A percentile compares a stretch with the other conserved stretches of the same genome.
phyloP scores from a whole-genome alignment of 2,888 invertebrate genomes.

The Apodemia duryi region DNA sequence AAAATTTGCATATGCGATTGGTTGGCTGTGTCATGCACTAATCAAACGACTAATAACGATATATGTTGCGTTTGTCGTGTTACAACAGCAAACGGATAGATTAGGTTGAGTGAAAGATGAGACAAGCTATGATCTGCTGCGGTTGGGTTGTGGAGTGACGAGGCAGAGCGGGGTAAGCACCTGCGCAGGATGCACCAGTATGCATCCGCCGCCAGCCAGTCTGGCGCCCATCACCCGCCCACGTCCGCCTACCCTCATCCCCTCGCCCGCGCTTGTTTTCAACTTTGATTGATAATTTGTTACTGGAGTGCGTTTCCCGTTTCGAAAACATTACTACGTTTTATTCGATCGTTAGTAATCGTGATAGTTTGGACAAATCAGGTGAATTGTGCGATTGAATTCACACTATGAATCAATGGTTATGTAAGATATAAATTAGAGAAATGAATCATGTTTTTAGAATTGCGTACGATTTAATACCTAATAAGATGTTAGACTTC shows the following conservation, averaged over 20 bases:
- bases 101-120: background rate
- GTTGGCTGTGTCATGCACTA: background rate
- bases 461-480: no score
- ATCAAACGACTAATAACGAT: background rate
- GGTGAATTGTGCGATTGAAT: no score
- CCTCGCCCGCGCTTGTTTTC: constrained; percentile 63
- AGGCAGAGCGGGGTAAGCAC: constrained; percentile 44
- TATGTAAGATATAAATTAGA: no score
- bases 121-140: background rate
- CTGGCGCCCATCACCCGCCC: constrained; percentile 56
- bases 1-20: background rate
- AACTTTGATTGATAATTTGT: constrained; percentile 79
- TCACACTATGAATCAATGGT: no score
- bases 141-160: constrained; percentile 10
- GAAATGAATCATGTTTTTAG: no score
- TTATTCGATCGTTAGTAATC: constrained; percentile 29
- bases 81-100: background rate
- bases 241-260: constrained; percentile 30
- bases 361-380: constrained; percentile 21
- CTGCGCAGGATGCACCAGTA: constrained; percentile 65
- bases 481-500: no score
- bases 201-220: constrained; percentile 63
- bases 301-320: constrained; percentile 65
- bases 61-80: constrained; percentile 4
- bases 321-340: constrained; percentile 40